Evolutionary conservation across 2,888 invertebrate species (phyloP), one percentile per base, ranked within the genome.

Genomic region (Lysandra coridon): DNA sequence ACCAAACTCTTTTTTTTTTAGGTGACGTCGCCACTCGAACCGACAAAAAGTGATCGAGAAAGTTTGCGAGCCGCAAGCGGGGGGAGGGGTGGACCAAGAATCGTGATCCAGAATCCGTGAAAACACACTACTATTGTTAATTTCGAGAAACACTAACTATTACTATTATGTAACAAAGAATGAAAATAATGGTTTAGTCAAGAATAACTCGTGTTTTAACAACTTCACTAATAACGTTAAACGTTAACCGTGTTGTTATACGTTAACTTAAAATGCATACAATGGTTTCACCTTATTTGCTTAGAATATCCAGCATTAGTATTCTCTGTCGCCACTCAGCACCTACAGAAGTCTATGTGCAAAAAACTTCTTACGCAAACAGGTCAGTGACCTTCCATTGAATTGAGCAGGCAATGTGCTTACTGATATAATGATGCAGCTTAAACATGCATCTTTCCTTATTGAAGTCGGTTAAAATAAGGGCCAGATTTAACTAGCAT

Each of bases 341-440:
- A 64, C 44, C 33, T 75, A 79, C 23, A 64, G 40, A 78, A n/a
- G 33, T 7, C 60, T 64, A 76, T 64, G 76, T 79, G 79, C 76
- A 79, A 79, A 79, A 79, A 79, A 79, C 37, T 79, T 62, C 49
- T 79, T 79, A 62, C 76, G 76, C 64, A 79, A 69, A 40, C 79
- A 33, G 76, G 79, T 79, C 76, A 33, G 64, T 49, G 79, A 76
- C 79, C 76, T 79, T 79, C 79, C 37, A 62, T 44, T 74, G 79
- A 73, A 79, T 73, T 57, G 73, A 57, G 17, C n/a, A 73, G 14
- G n/a, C 53, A 4, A 14, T 49, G 53, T 53, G 75, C 23, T 44
- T 23, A n/a, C 76, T 76, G 33, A 37, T 17, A 33, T 57, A 76
- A 76, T 57, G 23, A 53, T 76, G 17, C 64, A 23, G 62, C 30